A percentile compares a stretch with the other conserved stretches of the same genome.
phyloP scores from a whole-genome alignment of 2,113 vertebrate species.

The Prunella himalayana region DNA sequence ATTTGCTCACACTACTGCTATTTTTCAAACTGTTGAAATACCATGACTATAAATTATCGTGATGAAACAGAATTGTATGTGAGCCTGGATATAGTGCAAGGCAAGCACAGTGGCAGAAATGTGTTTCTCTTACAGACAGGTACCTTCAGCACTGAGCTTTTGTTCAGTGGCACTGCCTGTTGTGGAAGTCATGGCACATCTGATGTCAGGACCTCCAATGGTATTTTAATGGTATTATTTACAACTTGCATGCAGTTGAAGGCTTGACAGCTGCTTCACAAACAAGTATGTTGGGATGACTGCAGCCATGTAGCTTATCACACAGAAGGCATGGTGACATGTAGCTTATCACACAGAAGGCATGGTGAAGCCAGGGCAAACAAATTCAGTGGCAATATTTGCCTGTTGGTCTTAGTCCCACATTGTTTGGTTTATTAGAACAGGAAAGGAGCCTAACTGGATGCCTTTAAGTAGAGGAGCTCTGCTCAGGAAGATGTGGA shows the following conservation, averaged over 20 bases:
- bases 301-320: not conserved
- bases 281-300: not conserved
- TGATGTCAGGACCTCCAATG: not conserved
- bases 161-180: not conserved
- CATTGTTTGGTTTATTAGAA: not conserved
- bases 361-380: not conserved
- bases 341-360: not conserved
- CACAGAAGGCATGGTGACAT: not conserved
- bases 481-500: not conserved
- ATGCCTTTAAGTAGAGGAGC: not conserved
- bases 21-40: not conserved
- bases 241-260: not conserved
- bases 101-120: not conserved
- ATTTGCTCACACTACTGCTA: not conserved
- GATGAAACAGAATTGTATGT: not conserved
- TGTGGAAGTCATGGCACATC: not conserved
- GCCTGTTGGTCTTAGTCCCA: not conserved
- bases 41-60: not conserved
- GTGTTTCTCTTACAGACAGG: not conserved
- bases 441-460: not conserved
- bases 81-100: not conserved
- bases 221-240: not conserved
- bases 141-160: not conserved
- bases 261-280: not conserved
- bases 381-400: not conserved